phyloP scores from a whole-genome alignment of 2,888 invertebrate species.

The Stegana nigrithorax region DNA sequence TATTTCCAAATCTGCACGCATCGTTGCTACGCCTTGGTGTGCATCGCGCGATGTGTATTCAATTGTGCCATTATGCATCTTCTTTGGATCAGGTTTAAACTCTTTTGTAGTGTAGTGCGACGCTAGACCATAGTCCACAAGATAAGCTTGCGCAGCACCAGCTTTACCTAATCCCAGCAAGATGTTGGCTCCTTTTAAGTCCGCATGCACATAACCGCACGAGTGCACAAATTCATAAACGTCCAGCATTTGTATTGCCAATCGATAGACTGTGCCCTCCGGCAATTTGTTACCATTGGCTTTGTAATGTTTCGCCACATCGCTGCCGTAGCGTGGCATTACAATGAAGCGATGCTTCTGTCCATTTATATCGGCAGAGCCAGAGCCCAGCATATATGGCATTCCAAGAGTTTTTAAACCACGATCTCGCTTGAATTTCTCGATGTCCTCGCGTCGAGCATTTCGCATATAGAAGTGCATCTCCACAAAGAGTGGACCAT shows the following conservation, averaged over 20 bases:
- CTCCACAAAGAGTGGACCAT: constrained; percentile 75
- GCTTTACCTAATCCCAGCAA: constrained; percentile 78
- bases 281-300: constrained; percentile 78
- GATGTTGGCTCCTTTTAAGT: constrained; percentile 96
- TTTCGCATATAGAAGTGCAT: constrained; percentile 81
- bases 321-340: constrained; percentile 89
- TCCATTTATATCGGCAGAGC: constrained; percentile 80
- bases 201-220: constrained; percentile 92
- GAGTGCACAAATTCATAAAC: constrained; percentile 92
- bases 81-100: constrained; percentile 89
- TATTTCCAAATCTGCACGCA: constrained; percentile 94
- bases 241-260: constrained; percentile 89
- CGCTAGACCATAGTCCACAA: constrained; percentile 95
- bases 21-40: constrained; percentile 88
- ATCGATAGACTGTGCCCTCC: constrained; percentile 78
- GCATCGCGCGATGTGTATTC: constrained; percentile 97
- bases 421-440: constrained; percentile 38
- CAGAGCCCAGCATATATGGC: constrained; percentile 80
- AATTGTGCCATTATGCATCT: constrained; percentile 96
- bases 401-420: constrained; percentile 47
- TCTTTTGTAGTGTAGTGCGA: constrained; percentile 80
- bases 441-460: constrained; percentile 71
- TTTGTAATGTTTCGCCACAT: constrained; percentile 83
- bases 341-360: constrained; percentile 89
- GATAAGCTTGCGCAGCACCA: constrained; percentile 79